Evolutionary conservation across 2,797 vertebrate species (phyloP), one percentile per base, ranked within the genome.

Genomic region (Paratrypauchen microcephalus): DNA sequence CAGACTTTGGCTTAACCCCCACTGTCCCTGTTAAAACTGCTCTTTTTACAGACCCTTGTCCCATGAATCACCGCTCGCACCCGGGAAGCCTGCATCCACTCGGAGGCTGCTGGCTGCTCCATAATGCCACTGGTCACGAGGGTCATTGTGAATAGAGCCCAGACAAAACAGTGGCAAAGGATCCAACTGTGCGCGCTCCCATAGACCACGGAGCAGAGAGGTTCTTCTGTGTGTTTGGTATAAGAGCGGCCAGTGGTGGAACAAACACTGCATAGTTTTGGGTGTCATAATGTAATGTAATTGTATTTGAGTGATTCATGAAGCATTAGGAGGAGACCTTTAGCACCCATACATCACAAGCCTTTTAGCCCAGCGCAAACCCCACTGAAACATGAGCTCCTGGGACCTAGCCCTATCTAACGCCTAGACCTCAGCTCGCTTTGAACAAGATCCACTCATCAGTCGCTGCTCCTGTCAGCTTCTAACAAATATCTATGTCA

Each of bases 161-260:
- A 88, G 87, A 92, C 89, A 91, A 92, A 91, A 88, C 86, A 85
- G 79, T 70, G 84, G 88, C 82, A 81, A 86, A 84, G 83, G 86
- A 82, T 80, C 86, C 86, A 89, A 88, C 87, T 86, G 87, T 87
- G 86, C 81, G 85, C 69, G 77, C 83, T 89, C 86, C 78, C 77
- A 86, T 75, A 78, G 78, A 79, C 71, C 77, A 79, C 75, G 71
- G 82, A 80, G 74, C 65, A 71, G 60, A 78, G 81, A 68, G 70
- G 66, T 21, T 55, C 26, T 69, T 1, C 55, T 72, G 39, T 74
- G 52, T 73, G 76, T 84, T 82, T 83, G 76, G 77, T 76, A 68
- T 68, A 36, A 68, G 74, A 47, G 56, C 5, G 66, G 62, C 50
- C 62, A 72, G 72, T 85, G 77, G 86, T 85, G 81, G 76, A 60